Conservation (phyloP, 2,888 invertebrate genomes). For the Mantis religiosa region DNA sequence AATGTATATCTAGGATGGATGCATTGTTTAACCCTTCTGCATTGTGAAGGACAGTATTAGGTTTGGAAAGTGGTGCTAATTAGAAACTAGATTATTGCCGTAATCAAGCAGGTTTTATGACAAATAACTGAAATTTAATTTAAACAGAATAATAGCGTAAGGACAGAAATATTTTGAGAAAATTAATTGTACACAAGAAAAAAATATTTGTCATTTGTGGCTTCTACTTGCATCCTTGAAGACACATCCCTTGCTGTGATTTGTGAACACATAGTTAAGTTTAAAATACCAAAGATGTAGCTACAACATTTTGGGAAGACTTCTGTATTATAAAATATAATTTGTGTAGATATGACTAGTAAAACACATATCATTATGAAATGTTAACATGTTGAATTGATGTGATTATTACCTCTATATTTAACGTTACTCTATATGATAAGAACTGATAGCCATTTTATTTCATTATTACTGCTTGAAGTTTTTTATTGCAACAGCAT, state of each 20-base stretch:
- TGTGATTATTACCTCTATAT: neutral
- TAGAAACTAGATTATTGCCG: neutral
- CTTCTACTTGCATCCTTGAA: neutral
- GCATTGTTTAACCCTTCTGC: too few species aligned
- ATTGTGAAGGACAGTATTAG: neutral
- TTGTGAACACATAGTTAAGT: neutral
- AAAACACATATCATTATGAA: neutral
- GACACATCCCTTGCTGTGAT: too few species aligned
- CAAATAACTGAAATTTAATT: neutral
- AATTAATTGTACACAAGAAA: neutral
- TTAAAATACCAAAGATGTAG: neutral
- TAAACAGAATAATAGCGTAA: neutral
- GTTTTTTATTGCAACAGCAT: neutral
- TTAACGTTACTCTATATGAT: neutral
- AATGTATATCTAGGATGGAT: too few species aligned
- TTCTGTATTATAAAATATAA: neutral
- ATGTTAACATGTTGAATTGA: neutral
- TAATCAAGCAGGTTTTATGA: neutral
- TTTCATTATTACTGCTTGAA: neutral
- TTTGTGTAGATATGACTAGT: neutral
- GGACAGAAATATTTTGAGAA: neutral
- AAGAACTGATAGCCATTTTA: neutral
- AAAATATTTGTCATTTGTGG: neutral
- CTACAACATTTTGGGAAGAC: neutral
- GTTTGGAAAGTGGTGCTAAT: neutral